Base-by-base conservation (phyloP, 2,113 vertebrate genomes). In the Cephalopholis sonnerati region DNA sequence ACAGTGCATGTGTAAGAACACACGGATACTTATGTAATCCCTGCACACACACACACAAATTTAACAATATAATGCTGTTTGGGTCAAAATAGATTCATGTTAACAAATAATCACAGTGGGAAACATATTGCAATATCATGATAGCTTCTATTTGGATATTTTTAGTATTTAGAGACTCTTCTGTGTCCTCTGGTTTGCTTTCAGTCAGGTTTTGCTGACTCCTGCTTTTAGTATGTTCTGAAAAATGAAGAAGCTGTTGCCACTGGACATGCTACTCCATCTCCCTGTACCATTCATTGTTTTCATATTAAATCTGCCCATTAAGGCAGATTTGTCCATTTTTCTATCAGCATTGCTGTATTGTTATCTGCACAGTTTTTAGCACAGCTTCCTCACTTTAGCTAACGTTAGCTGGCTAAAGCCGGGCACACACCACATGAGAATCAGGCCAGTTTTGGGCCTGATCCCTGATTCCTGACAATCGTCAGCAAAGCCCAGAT, bases 1-100 rank as follows among this genome's bases (percentile, higher is more conserved):
- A 39, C 18, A 44, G 63, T 51, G 68, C 48, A 48, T 48, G 54
- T 79, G 44, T 54, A 72, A 68, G 58, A 57, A 54, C 54, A 77
- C 55, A 76, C 1, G 18, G 61, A 84, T 73, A 44, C 32, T 77
- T 72, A n/a, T 51, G 69, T 39, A 71, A 67, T 51, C 65, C 62
- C 74, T 75, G 53, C 63, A 16, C 68, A 63, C 36, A 62, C 46
- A n/a, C 32, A 36, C 7, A 58, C 3, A 71, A 51, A 67, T n/a
- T 25, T 8, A 48, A 27, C 32, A 50, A 22, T 8, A 10, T 46
- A 18, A 51, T 5, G 20, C 17, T 53, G 25, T 11, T 15, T 4
- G 9, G 50, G 63, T 51, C n/a, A 29, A 25, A 18, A 71, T 9
- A 2, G 20, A 17, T 67, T 61, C 24, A 22, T 17, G 29, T 54